Percentiles rank a stretch among this genome's conserved stretches.
phyloP scores from a whole-genome alignment of 2,888 invertebrate genomes.

The Lasioglossum figueresi region DNA sequence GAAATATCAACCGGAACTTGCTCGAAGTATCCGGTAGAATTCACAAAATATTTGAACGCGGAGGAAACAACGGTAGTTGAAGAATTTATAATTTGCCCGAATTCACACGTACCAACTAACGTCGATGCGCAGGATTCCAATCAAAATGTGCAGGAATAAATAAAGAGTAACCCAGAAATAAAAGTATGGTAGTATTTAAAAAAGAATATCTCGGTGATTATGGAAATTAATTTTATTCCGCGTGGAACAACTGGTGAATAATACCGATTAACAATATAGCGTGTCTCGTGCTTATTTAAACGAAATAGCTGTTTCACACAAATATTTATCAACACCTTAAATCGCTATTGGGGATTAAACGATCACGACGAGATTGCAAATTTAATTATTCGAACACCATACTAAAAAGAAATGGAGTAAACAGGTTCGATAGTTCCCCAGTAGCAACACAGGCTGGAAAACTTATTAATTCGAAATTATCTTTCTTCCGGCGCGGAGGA shows the following conservation, averaged over 20 bases:
- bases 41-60: neutral
- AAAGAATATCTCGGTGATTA: neutral
- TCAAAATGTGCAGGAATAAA: no score
- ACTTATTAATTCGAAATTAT: slow-evolving; percentile 25
- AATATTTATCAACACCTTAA: neutral
- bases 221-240: neutral
- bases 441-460: neutral
- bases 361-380: neutral
- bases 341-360: neutral
- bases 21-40: neutral
- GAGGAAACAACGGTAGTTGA: neutral
- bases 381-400: slow-evolving; percentile 5
- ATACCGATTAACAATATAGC: neutral
- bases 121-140: neutral
- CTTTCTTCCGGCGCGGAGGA: neutral
- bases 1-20: no score
- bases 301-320: neutral
- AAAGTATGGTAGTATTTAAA: neutral
- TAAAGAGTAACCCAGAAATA: no score
- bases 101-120: neutral
- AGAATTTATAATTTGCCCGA: neutral
- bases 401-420: slow-evolving; percentile 1
- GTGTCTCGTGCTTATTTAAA: neutral
- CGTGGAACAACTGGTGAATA: neutral
- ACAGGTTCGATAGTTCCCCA: neutral